Base-by-base conservation (phyloP, 2,797 vertebrate genomes). In the Pangasius krempfi region DNA sequence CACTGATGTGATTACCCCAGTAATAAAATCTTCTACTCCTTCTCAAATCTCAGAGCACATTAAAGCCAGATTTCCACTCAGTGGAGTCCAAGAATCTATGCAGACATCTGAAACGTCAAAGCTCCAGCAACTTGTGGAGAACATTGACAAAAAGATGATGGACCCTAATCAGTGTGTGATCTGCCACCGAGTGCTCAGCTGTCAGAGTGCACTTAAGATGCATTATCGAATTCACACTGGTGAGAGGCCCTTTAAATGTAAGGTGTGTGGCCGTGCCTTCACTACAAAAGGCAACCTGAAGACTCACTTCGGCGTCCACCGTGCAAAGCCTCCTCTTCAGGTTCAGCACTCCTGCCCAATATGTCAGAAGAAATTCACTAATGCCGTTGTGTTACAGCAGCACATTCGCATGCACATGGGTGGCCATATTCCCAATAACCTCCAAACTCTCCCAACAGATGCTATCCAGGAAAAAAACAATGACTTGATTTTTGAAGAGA, bases 271-370 rank as follows among this genome's bases (percentile, higher is more conserved):
- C 92, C 96, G 99, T 56, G 98, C 98, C 44, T 99, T 99, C 94
- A 99, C 98, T 95, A 99, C 98, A 72, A 99, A 98, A 93, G 98
- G 99, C 90, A 99, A 99, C 96, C 96, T 99, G 92, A 99, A 99
- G 96, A 98, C 98, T 2, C 99, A 99, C 94, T 95, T 98, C 18
- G 97, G 98, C 5, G 98, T 99, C 86, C 98, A 99, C 95, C 94
- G 97, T 79, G 96, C 98, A 73, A 98, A 97, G 87, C 97, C 97
- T 14, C 98, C 98, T 0, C 96, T 98, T 89, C 97, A 96, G 52
- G 97, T 99, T 92, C 98, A 98, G 91, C 98, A 99, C 94, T 99
- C 98, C 0, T 99, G 99, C 93, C 99, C 99, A 60, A 98, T 99
- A 93, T 99, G 98, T 94, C 98, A 99, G 95, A 98, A 98, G 95